A percentile compares a stretch with the other conserved stretches of the same genome.
These are phyloP conservation scores for Phenganax subtilis DNA, from an alignment of 92 coral and sea anemone species.

Conservation along the genomic window DNA sequence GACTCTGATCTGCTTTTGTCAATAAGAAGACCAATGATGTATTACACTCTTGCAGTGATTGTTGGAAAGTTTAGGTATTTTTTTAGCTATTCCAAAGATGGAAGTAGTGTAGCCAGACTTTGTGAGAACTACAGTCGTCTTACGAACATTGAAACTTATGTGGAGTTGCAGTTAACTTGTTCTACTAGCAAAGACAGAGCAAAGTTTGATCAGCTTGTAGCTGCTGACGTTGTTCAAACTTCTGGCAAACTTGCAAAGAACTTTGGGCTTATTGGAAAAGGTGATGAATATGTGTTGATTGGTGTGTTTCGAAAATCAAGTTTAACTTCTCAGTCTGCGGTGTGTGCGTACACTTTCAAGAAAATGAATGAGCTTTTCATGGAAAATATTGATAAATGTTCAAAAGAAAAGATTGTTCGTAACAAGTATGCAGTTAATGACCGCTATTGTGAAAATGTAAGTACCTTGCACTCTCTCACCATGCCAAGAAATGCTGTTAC, in stretches of 20 bases:
- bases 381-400: conserved; percentile 9
- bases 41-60: conserved; percentile 16
- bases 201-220: conserved; percentile 20
- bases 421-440: neutral
- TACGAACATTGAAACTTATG: neutral
- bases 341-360: conserved; percentile 26
- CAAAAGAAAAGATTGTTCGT: neutral
- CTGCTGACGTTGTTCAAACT: conserved; percentile 19
- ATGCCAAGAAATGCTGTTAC: neutral
- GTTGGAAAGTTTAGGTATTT: conserved; percentile 28
- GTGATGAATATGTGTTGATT: neutral
- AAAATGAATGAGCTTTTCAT: conserved; percentile 12
- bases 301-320: conserved; percentile 22
- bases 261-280: conserved; percentile 21
- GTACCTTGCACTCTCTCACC: neutral
- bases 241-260: conserved; percentile 9
- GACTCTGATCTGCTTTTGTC: neutral
- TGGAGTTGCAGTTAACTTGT: conserved; percentile 21
- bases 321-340: neutral
- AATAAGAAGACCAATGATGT: neutral
- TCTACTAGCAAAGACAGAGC: neutral
- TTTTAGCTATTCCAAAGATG: neutral
- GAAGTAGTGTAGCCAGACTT: conserved; percentile 16
- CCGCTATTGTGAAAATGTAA: neutral
- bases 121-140: neutral